Conservation (phyloP, 2,797 vertebrate species). For the Meda fulgida region DNA sequence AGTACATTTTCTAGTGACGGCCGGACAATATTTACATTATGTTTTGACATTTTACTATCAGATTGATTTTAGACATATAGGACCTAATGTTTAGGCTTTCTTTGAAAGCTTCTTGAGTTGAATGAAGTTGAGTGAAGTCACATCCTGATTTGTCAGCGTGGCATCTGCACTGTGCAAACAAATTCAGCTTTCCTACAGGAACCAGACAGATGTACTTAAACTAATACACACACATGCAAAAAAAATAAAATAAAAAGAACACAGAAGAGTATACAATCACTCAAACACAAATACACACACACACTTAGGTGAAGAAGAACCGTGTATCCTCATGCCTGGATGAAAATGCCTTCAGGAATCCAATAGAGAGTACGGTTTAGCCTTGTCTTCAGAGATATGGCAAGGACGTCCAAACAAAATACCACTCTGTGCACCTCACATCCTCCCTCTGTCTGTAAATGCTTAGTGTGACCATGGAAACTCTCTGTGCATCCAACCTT, state of each 20-base stretch:
- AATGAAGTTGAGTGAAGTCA: conserved; percentile 30
- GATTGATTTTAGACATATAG: conserved; percentile 69
- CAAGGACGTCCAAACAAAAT: conserved; percentile 55
- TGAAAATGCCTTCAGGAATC: conserved; percentile 57
- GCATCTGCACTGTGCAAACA: conserved; percentile 47
- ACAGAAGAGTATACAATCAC: not conserved
- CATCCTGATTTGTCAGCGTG: conserved; percentile 38
- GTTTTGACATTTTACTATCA: conserved; percentile 53
- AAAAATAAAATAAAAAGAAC: conserved; percentile 13
- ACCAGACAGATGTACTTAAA: conserved; percentile 37
- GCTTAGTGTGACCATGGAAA: conserved; percentile 45
- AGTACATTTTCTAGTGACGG: conserved; percentile 30
- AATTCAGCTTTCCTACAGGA: conserved; percentile 63
- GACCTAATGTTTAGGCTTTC: conserved; percentile 16
- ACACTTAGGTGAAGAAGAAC: conserved; percentile 66
- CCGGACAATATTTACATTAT: conserved; percentile 63
- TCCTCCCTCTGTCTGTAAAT: conserved; percentile 27
- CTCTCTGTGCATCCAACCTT: conserved; percentile 20
- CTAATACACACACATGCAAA: conserved; percentile 14
- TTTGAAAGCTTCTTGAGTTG: conserved; percentile 20
- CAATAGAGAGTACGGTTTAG: conserved; percentile 54
- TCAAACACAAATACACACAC: conserved; percentile 9
- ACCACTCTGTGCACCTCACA: conserved; percentile 46
- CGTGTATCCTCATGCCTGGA: conserved; percentile 59
- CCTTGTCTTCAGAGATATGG: conserved; percentile 33